Conservation (phyloP, 2,113 vertebrate genomes). For the Pimephales promelas region DNA sequence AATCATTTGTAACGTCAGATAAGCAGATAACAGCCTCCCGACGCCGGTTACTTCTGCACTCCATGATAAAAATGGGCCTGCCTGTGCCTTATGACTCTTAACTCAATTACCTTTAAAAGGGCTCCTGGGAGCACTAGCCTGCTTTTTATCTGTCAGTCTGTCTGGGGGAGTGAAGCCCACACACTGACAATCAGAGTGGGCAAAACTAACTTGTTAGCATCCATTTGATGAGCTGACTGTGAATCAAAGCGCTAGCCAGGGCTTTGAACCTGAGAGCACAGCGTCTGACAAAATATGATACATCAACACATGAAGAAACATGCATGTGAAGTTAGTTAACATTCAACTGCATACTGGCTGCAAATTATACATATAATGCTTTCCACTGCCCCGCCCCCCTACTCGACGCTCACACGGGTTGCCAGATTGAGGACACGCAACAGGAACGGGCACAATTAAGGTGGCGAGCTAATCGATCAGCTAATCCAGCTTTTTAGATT, state of each 20-base stretch:
- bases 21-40: slow-evolving; percentile 33
- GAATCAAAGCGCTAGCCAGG: slow-evolving; percentile 48
- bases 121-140: slow-evolving; percentile 50
- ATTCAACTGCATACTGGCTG: neutral
- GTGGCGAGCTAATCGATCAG: too few species aligned
- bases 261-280: slow-evolving; percentile 54
- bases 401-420: too few species aligned
- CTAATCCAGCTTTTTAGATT: too few species aligned
- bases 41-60: slow-evolving; percentile 19
- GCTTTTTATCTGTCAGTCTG: slow-evolving; percentile 55
- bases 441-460: too few species aligned
- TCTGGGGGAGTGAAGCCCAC: slow-evolving; percentile 43
- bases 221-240: slow-evolving; percentile 45
- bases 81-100: slow-evolving; percentile 41
- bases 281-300: slow-evolving; percentile 49
- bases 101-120: slow-evolving; percentile 54
- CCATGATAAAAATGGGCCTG: slow-evolving; percentile 17
- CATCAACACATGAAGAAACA: slow-evolving; percentile 50
- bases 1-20: slow-evolving; percentile 29
- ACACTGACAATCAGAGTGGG: slow-evolving; percentile 50
- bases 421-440: too few species aligned
- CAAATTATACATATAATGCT: neutral
- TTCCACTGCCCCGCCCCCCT: too few species aligned
- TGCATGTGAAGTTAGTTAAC: slow-evolving; percentile 30
- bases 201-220: slow-evolving; percentile 51